A percentile compares a stretch with the other conserved stretches of the same genome.
phyloP scores from a whole-genome alignment of 2,888 invertebrate species.

The Lysandra bellargus region DNA sequence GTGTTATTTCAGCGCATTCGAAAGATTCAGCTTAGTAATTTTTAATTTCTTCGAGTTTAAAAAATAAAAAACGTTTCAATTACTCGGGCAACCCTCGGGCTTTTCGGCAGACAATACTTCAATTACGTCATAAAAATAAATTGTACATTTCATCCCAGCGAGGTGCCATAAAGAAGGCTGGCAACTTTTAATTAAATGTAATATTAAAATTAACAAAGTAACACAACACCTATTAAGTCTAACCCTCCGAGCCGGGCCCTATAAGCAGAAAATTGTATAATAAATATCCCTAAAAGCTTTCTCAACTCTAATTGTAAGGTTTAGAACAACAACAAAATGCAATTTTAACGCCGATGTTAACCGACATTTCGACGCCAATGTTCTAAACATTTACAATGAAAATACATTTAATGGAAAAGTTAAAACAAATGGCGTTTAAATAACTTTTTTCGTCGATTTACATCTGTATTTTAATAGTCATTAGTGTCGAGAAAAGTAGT shows the following conservation, averaged over 20 bases:
- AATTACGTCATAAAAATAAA: slow-evolving; percentile 27
- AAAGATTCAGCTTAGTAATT: background rate
- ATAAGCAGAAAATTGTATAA: slow-evolving; percentile 59
- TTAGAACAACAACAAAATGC: slow-evolving; percentile 60
- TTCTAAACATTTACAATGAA: background rate
- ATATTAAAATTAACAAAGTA: slow-evolving; percentile 67
- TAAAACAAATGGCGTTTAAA: too few relatives aligned
- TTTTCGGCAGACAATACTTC: slow-evolving; percentile 23
- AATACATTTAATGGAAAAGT: background rate
- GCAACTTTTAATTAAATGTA: slow-evolving; percentile 65
- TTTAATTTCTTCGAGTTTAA: slow-evolving; percentile 6
- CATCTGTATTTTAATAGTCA: too few relatives aligned
- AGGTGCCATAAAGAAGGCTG: slow-evolving; percentile 39
- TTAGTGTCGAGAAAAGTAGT: too few relatives aligned
- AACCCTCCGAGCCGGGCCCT: slow-evolving; percentile 41
- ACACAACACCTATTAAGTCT: slow-evolving; percentile 50
- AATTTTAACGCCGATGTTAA: slow-evolving; percentile 47
- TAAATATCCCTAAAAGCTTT: slow-evolving; percentile 63
- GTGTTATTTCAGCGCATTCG: background rate
- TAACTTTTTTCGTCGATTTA: too few relatives aligned
- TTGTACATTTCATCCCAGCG: slow-evolving; percentile 24
- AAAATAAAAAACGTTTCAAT: slow-evolving; percentile 3
- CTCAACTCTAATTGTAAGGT: slow-evolving; percentile 56
- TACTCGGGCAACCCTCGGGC: background rate
- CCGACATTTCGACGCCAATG: slow-evolving; percentile 18